These are phyloP conservation scores for Capreolus pygargus DNA, from an alignment of 2,113 vertebrate species.

Conservation along the genomic window DNA sequence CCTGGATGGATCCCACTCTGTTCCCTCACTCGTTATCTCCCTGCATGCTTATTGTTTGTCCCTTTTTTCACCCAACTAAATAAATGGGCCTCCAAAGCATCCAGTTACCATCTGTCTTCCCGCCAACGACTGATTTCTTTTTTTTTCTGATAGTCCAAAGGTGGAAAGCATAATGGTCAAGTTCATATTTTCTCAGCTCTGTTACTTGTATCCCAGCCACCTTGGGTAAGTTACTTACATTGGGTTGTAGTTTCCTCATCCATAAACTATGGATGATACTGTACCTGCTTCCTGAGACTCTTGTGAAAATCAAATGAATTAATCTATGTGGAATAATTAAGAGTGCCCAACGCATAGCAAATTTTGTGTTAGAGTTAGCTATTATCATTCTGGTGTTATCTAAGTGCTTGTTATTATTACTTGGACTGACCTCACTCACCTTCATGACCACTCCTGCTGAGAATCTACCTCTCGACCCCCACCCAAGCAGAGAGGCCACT, in stretches of 20 bases:
- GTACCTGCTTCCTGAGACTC: not conserved
- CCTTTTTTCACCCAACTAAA: not conserved
- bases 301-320: not conserved
- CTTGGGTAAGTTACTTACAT: not conserved
- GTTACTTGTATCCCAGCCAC: not conserved
- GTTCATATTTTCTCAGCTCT: not conserved
- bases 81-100: fast-evolving
- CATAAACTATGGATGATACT: not conserved
- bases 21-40: not conserved
- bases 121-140: not conserved
- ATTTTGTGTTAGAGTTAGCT: not conserved
- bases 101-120: not conserved
- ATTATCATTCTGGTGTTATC: not conserved
- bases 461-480: not conserved
- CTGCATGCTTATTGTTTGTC: not conserved
- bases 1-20: too few species aligned
- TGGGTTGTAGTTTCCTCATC: not conserved
- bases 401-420: not conserved
- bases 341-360: not conserved
- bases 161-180: not conserved
- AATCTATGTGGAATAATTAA: not conserved
- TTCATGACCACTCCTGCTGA: not conserved
- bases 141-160: not conserved
- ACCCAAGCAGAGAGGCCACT: not conserved
- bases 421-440: not conserved